Evolutionary conservation across 2,113 vertebrate genomes (phyloP).

Genomic region (Phrynocephalus versicolor): DNA sequence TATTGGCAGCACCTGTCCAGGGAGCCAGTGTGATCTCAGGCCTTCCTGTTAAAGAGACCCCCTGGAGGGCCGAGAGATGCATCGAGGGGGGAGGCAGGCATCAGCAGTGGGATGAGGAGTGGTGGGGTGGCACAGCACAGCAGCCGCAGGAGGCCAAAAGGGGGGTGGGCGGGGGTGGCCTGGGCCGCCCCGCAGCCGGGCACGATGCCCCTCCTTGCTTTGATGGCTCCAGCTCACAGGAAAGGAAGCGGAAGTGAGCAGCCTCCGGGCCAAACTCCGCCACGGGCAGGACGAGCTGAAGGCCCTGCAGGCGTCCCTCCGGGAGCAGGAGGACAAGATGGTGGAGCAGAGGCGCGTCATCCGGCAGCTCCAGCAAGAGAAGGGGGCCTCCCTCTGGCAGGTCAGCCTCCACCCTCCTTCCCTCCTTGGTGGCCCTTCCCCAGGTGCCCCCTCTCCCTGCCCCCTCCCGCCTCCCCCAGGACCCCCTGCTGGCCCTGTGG

Average conservation of each 20-base stretch:
- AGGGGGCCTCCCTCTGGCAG: slow-evolving; percentile 36
- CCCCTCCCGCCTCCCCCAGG: not conserved
- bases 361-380: slow-evolving; percentile 55
- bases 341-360: slow-evolving; percentile 54
- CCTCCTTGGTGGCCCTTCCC: not conserved
- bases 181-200: not conserved
- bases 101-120: not conserved
- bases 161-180: no score
- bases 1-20: not conserved
- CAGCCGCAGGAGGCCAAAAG: not conserved
- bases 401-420: slow-evolving; percentile 46
- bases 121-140: not conserved
- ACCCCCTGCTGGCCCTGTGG: no score
- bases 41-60: not conserved
- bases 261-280: slow-evolving; percentile 45
- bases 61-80: no score
- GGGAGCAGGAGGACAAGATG: slow-evolving; percentile 53
- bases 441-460: not conserved
- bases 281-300: slow-evolving; percentile 58
- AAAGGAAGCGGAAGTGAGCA: slow-evolving; percentile 44
- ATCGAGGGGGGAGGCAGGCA: not conserved
- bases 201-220: not conserved
- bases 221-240: slow-evolving; percentile 43
- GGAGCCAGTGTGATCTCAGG: no score
- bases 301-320: slow-evolving; percentile 56